phyloP scores from a whole-genome alignment of 2,888 invertebrate species.

The Orthosia gothica region DNA sequence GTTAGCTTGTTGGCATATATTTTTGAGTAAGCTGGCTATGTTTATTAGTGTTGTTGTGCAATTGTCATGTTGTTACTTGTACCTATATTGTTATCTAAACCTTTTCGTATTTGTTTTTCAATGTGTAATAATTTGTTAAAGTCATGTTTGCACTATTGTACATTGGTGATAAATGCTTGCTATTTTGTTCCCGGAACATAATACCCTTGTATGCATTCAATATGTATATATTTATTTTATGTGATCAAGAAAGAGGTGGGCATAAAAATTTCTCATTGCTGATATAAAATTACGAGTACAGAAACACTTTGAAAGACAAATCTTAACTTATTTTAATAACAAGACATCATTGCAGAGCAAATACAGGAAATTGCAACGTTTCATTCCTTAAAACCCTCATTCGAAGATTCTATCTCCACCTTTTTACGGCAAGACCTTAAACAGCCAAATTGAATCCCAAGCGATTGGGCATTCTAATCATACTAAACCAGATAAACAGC shows the following conservation, averaged over 20 bases:
- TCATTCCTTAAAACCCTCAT: conserved; percentile 23
- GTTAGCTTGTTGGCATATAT: conserved; percentile 12
- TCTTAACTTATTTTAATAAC: background rate
- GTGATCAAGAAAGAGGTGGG: too few species aligned
- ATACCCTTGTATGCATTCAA: too few species aligned
- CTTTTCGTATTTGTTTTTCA: background rate
- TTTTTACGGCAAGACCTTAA: conserved; percentile 54
- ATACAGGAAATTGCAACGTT: conserved; percentile 26
- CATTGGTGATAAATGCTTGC: background rate
- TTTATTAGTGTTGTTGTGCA: background rate
- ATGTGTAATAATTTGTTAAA: background rate
- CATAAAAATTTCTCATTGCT: background rate
- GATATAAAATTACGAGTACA: background rate
- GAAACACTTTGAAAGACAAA: background rate
- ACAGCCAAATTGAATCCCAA: conserved; percentile 61
- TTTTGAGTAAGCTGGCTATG: background rate
- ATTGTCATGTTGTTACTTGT: too few species aligned
- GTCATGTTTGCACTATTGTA: background rate
- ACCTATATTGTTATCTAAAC: background rate
- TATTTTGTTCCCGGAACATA: too few species aligned
- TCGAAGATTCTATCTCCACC: conserved; percentile 48
- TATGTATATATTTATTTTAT: too few species aligned
- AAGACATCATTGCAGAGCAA: conserved; percentile 1
- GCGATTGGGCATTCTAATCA: conserved; percentile 64
- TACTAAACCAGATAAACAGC: conserved; percentile 64